phyloP scores from a whole-genome alignment of 2,113 vertebrate genomes.

The Rhabdornis inornatus region DNA sequence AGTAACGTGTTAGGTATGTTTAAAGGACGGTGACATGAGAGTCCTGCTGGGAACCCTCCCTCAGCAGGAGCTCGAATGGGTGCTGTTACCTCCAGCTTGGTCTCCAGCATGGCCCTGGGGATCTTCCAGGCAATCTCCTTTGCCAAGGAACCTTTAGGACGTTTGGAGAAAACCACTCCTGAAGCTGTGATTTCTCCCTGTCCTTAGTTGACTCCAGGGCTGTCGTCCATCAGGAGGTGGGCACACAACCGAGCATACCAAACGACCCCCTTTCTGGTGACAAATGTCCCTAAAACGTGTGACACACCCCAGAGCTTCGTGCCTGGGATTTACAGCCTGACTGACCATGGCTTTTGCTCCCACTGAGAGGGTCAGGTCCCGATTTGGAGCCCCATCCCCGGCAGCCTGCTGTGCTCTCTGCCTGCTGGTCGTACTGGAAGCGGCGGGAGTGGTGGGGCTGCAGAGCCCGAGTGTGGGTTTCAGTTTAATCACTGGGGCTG shows the following conservation, averaged over 20 bases:
- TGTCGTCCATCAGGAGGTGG: neutral
- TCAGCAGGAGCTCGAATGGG: fast-evolving
- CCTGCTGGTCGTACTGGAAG: fast-evolving
- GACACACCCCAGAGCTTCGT: neutral
- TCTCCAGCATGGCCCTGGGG: neutral
- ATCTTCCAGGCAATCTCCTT: neutral
- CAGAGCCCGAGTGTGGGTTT: neutral
- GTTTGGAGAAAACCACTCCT: neutral
- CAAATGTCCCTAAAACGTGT: neutral
- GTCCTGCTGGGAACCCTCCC: neutral
- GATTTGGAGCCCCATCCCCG: neutral
- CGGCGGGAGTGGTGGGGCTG: neutral
- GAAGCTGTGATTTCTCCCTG: neutral
- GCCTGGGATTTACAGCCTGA: neutral
- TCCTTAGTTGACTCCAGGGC: neutral
- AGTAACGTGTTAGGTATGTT: neutral
- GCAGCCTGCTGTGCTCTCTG: neutral
- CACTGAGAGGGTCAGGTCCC: neutral
- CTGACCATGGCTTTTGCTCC: neutral
- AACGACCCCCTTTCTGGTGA: neutral
- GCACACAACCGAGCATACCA: neutral
- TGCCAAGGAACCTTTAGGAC: neutral
- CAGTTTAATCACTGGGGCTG: slow-evolving; percentile 41
- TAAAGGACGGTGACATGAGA: neutral
- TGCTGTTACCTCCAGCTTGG: neutral